Evolutionary conservation across 2,797 vertebrate species (phyloP).

Genomic region (Acrossocheilus fasciatus): DNA sequence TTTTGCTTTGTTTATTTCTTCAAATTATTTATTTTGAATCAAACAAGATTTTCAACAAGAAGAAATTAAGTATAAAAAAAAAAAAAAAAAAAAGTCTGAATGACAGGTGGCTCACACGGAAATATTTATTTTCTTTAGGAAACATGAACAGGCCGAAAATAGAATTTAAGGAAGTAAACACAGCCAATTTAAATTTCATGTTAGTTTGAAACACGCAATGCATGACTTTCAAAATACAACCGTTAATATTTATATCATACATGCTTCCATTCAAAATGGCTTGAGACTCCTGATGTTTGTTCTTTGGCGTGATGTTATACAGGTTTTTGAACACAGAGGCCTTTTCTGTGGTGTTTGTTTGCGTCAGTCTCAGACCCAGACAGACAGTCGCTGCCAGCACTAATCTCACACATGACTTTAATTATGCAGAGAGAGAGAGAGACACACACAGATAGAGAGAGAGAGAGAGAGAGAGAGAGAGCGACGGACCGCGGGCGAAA

Average conservation of each 20-base stretch:
- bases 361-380: conserved; percentile 11
- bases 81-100: background rate
- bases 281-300: conserved; percentile 13
- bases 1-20: background rate
- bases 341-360: conserved; percentile 7
- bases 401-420: conserved; percentile 48
- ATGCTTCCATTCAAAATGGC: background rate
- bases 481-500: background rate
- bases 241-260: background rate
- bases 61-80: no score
- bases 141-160: no score
- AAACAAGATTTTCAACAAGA: background rate
- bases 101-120: background rate
- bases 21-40: background rate
- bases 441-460: background rate
- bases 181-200: background rate
- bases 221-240: background rate
- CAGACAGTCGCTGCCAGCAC: conserved; percentile 30
- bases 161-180: background rate
- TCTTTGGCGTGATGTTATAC: background rate
- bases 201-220: background rate
- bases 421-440: conserved; percentile 43
- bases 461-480: background rate
- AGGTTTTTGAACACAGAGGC: background rate
- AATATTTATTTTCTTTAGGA: background rate